These are phyloP conservation scores for Enchytraeus crypticus DNA, from an alignment of 2,888 invertebrate genomes.

Conservation along the genomic window DNA sequence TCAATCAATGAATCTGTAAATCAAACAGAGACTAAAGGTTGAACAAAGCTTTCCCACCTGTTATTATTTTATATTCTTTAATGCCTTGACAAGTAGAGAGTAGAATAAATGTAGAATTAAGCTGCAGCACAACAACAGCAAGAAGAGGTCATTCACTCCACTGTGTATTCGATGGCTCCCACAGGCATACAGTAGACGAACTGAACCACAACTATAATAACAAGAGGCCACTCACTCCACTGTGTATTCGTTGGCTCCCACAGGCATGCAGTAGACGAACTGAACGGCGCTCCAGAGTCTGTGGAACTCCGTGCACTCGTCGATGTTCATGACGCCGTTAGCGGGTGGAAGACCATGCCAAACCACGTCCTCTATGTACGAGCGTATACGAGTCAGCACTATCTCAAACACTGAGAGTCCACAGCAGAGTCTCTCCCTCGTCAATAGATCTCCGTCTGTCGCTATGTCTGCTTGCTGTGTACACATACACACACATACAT, in stretches of 20 bases:
- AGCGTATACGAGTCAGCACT: slow-evolving; percentile 74
- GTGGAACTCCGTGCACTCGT: slow-evolving; percentile 95
- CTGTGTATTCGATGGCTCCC: slow-evolving; percentile 87
- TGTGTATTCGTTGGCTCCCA: slow-evolving; percentile 88
- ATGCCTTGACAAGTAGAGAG: no score
- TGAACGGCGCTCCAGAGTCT: slow-evolving; percentile 90
- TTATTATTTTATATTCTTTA: no score
- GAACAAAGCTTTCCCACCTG: no score
- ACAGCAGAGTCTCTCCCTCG: slow-evolving; percentile 91
- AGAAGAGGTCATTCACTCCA: slow-evolving; percentile 85
- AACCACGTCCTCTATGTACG: slow-evolving; percentile 61
- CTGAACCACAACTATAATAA: no score
- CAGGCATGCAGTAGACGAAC: slow-evolving; percentile 94
- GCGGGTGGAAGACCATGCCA: slow-evolving; percentile 67
- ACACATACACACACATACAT: no score
- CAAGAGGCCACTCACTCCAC: slow-evolving; percentile 86
- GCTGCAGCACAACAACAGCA: no score
- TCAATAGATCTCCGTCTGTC: slow-evolving; percentile 86
- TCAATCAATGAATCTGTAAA: no score
- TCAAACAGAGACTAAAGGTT: no score
- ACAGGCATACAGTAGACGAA: slow-evolving; percentile 96
- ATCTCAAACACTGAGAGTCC: slow-evolving; percentile 91
- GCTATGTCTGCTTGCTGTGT: slow-evolving; percentile 83
- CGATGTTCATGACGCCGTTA: slow-evolving; percentile 89
- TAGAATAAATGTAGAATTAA: no score